phyloP scores from a whole-genome alignment of 2,888 invertebrate genomes.

The Rapana venosa region DNA sequence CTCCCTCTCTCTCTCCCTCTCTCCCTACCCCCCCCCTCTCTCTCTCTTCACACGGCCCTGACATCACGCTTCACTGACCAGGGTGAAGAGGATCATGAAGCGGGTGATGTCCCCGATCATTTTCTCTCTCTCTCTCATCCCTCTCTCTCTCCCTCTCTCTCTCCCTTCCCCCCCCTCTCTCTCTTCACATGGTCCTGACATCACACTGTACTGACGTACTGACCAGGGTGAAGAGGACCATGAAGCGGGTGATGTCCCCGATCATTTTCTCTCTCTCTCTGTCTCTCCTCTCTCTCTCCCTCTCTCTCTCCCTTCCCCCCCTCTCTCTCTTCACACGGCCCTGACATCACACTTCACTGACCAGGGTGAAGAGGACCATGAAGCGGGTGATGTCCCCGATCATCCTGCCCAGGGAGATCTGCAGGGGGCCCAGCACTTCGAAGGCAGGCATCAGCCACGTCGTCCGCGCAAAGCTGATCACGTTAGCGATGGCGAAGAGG shows the following conservation, averaged over 20 bases:
- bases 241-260: constrained; percentile 77
- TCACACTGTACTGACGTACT: constrained; percentile 47
- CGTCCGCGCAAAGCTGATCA: constrained; percentile 78
- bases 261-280: constrained; percentile 72
- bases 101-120: constrained; percentile 72
- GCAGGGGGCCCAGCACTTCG: constrained; percentile 78
- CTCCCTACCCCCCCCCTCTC: background rate
- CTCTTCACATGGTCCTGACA: background rate
- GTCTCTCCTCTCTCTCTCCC: too few species aligned
- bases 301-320: background rate
- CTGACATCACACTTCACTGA: too few species aligned
- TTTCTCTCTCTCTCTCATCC: constrained; percentile 1
- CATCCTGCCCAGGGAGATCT: constrained; percentile 78
- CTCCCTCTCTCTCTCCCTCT: too few species aligned
- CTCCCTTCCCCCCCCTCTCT: background rate
- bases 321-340: background rate
- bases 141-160: constrained; percentile 6
- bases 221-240: constrained; percentile 78
- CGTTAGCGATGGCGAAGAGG: constrained; percentile 78
- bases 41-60: too few species aligned
- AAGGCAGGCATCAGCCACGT: constrained; percentile 79
- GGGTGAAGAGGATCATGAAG: constrained; percentile 77
- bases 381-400: constrained; percentile 78
- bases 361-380: constrained; percentile 77
- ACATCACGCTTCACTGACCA: constrained; percentile 76